Evolutionary conservation across 2,797 vertebrate genomes (phyloP).

Genomic region (Pelochelys cantorii): DNA sequence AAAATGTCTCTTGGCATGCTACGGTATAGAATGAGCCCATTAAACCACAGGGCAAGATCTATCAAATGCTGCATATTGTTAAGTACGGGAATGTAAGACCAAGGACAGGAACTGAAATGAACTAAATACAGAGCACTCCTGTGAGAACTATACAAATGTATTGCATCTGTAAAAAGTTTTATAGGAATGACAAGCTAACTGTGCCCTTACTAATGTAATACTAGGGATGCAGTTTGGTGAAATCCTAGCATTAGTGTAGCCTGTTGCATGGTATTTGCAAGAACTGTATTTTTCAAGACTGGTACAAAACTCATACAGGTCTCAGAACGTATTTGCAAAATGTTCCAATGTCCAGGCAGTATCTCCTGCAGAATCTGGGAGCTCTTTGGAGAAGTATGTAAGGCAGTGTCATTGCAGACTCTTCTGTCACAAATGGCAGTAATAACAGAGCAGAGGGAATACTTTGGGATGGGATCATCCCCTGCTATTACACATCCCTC

Average conservation of each 20-base stretch:
- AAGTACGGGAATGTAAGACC: slow-evolving; percentile 18
- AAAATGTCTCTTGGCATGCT: slow-evolving; percentile 51
- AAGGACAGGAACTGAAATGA: slow-evolving; percentile 49
- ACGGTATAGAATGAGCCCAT: slow-evolving; percentile 38
- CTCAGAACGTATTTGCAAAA: slow-evolving; percentile 62
- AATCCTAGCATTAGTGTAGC: background rate
- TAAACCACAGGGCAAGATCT: slow-evolving; percentile 1
- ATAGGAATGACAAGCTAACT: slow-evolving; percentile 48
- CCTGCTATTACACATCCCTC: background rate
- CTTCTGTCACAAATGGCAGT: slow-evolving; percentile 23
- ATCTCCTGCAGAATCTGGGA: slow-evolving; percentile 36
- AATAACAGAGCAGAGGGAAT: slow-evolving; percentile 8
- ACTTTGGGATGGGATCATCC: slow-evolving; percentile 20
- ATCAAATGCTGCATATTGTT: slow-evolving; percentile 8
- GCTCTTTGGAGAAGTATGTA: slow-evolving; percentile 56
- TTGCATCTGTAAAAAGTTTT: slow-evolving; percentile 23
- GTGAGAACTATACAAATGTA: slow-evolving; percentile 33
- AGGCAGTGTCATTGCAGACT: slow-evolving; percentile 14
- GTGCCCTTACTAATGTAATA: slow-evolving; percentile 26
- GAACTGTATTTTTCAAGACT: background rate
- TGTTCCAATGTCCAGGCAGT: slow-evolving; percentile 42
- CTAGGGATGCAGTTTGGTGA: slow-evolving; percentile 35
- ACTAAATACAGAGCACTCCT: slow-evolving; percentile 50
- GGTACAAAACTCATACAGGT: slow-evolving; percentile 48
- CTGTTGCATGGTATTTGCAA: slow-evolving; percentile 42